These are phyloP conservation scores for Corythoichthys intestinalis DNA, from an alignment of 2,113 vertebrate species.

Conservation along the genomic window DNA sequence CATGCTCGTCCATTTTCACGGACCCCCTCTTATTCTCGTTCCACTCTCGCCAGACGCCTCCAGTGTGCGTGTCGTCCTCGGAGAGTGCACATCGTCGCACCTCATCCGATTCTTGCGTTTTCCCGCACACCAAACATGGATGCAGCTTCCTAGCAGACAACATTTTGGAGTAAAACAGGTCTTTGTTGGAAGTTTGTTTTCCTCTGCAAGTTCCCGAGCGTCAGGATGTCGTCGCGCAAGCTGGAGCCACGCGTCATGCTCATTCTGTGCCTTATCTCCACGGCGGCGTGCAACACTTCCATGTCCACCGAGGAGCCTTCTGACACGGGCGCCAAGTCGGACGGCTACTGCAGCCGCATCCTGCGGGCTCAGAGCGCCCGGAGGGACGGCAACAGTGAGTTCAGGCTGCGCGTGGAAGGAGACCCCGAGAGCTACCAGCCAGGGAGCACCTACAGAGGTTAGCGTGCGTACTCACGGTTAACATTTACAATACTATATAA, in stretches of 20 bases:
- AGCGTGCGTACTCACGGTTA: conserved; percentile 6
- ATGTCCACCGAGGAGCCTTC: conserved; percentile 87
- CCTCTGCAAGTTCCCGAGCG: conserved; percentile 9
- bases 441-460: conserved; percentile 93
- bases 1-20: conserved; percentile 45
- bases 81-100: conserved; percentile 58
- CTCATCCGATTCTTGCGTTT: conserved; percentile 33
- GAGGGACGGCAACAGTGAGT: conserved; percentile 89
- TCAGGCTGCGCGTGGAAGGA: conserved; percentile 92
- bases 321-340: conserved; percentile 82
- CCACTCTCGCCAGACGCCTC: conserved; percentile 71
- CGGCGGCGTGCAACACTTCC: conserved; percentile 69
- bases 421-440: conserved; percentile 94
- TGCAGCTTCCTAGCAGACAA: conserved; percentile 46
- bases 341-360: conserved; percentile 93
- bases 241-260: conserved; percentile 59
- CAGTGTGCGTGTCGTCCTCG: conserved; percentile 69
- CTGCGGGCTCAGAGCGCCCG: conserved; percentile 85
- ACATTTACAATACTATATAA: not conserved
- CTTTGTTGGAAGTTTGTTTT: conserved; percentile 6
- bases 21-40: conserved; percentile 59
- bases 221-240: conserved; percentile 66
- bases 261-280: conserved; percentile 76
- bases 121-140: conserved; percentile 58
- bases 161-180: conserved; percentile 22